phyloP scores from a whole-genome alignment of 2,888 invertebrate species.

The Himalopsyche japonica region DNA sequence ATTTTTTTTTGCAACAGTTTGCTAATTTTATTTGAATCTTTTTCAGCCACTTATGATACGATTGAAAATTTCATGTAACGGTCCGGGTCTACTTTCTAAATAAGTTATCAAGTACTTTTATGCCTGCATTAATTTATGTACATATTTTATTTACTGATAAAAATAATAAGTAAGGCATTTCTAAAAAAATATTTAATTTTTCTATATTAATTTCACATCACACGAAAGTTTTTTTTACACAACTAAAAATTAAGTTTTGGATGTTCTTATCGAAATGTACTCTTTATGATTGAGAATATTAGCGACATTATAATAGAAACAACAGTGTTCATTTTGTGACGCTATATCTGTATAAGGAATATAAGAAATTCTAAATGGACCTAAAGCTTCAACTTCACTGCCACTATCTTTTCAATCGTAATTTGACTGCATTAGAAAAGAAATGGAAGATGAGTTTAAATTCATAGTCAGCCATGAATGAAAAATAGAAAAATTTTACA shows the following conservation, averaged over 20 bases:
- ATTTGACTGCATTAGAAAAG: no score
- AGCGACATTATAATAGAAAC: neutral
- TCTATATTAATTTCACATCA: conserved; percentile 56
- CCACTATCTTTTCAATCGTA: no score
- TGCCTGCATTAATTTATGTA: neutral
- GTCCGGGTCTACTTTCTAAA: neutral
- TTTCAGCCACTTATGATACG: neutral
- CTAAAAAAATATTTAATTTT: neutral
- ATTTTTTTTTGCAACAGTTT: neutral
- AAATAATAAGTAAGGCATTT: neutral
- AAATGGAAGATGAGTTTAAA: no score
- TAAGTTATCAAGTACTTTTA: neutral
- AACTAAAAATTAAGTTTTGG: conserved; percentile 34
- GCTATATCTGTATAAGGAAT: no score
- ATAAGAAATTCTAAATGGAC: no score
- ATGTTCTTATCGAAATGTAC: neutral
- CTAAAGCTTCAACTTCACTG: no score
- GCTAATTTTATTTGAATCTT: neutral
- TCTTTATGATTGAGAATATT: neutral
- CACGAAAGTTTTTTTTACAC: conserved; percentile 54
- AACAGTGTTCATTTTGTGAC: no score
- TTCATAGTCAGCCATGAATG: no score
- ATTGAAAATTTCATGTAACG: neutral
- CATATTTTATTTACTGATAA: neutral
- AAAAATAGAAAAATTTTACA: no score